Evolutionary conservation across 2,113 vertebrate genomes (phyloP), one percentile per base, ranked within the genome.

Genomic region (Zosterops hypoxanthus): DNA sequence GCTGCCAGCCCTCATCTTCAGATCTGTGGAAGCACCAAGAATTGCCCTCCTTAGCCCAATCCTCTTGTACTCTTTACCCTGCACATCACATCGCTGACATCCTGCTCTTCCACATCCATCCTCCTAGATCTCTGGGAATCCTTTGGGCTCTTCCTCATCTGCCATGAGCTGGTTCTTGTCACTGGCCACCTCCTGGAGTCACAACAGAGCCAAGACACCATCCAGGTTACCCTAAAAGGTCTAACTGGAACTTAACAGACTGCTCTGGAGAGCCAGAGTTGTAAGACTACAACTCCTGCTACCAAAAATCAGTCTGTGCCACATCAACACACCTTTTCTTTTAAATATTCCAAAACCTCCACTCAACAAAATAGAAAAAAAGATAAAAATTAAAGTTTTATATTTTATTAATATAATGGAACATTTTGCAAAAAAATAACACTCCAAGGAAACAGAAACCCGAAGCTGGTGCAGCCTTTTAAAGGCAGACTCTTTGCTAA

Each of bases 61-160:
- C n/a, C n/a, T 39, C n/a, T 47, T 1, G 0, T 1, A 4, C 29
- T 68, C 39, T 50, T 47, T 29, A 53, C 11, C 34, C 42, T 19
- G 21, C 50, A 39, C 8, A 14, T 36, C 34, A 15, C 11, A 34
- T 31, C 0, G 0, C 44, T 52, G 44, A 44, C 23, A 66, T 52
- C 19, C 23, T 0, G 0, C 36, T 65, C 23, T 29, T 53, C 44
- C 41, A 12, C 9, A 15, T 34, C 31, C 23, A 2, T 9, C 33
- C 14, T 57, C 33, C 63, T 33, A 22, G 12, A 50, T 13, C 34
- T 8, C 31, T 1, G 0, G 39, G 41, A 60, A 28, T 19, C 33
- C 42, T 36, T 25, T 5, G 31, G 23, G 69, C 19, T 77, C n/a
- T 22, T 41, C 68, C 20, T 31, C 66, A 46, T 33, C 60, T 34